Conservation (phyloP, 2,797 vertebrate genomes). For the Poecilia picta region DNA sequence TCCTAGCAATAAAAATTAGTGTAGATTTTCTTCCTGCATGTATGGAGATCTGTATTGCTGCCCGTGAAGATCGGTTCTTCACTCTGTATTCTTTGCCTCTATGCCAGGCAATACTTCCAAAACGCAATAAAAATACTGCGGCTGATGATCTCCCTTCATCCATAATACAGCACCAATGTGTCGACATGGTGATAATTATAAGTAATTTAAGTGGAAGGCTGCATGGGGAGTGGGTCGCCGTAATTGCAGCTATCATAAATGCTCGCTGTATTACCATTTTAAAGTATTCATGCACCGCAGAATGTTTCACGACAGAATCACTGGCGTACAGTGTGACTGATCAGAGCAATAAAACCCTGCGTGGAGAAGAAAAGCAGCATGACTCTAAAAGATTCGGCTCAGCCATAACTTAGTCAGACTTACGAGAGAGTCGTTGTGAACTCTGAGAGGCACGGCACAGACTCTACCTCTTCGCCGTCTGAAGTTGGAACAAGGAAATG, state of each 20-base stretch:
- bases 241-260: slow-evolving; percentile 76
- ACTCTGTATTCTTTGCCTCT: slow-evolving; percentile 6
- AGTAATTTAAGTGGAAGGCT: slow-evolving; percentile 59
- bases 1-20: background rate
- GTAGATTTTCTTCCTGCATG: background rate
- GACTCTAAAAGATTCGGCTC: slow-evolving; percentile 37
- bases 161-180: slow-evolving; percentile 72
- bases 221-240: slow-evolving; percentile 58
- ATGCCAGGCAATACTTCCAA: slow-evolving; percentile 44
- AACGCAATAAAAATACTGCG: slow-evolving; percentile 58
- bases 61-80: slow-evolving; percentile 27
- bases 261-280: slow-evolving; percentile 79
- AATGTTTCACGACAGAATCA: slow-evolving; percentile 64
- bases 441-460: slow-evolving; percentile 11
- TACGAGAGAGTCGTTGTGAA: slow-evolving; percentile 8
- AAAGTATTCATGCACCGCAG: slow-evolving; percentile 78
- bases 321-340: slow-evolving; percentile 58
- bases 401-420: slow-evolving; percentile 24
- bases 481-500: background rate
- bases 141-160: slow-evolving; percentile 63
- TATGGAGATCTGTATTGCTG: slow-evolving; percentile 4
- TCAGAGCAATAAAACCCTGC: slow-evolving; percentile 62
- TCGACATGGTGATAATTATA: slow-evolving; percentile 71
- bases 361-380: slow-evolving; percentile 56
- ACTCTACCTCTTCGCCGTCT: background rate